A percentile compares a stretch with the other conserved stretches of the same genome.
phyloP scores from a whole-genome alignment of 1,140 invertebrate species.

The Coenobita brevimanus region DNA sequence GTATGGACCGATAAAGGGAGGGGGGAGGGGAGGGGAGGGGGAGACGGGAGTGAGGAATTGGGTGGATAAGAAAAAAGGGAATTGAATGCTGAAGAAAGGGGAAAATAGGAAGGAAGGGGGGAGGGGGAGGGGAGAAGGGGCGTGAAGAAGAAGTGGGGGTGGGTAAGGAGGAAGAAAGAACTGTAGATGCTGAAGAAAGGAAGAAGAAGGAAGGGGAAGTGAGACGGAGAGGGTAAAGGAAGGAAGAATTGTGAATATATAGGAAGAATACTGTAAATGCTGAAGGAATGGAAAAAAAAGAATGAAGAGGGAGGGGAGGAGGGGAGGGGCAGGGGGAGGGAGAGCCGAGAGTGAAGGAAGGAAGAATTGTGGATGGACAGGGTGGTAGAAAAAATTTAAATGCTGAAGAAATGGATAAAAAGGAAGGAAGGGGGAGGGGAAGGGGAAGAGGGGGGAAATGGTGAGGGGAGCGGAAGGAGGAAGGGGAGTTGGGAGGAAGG shows the following conservation, averaged over 20 bases:
- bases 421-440: background rate
- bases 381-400: background rate
- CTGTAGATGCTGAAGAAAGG: too few species aligned
- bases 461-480: background rate
- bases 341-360: background rate
- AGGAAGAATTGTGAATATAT: too few species aligned
- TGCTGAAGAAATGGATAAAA: background rate
- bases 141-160: background rate
- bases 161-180: too few species aligned
- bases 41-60: background rate
- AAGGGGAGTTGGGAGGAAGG: background rate
- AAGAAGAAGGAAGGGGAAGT: too few species aligned
- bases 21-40: background rate
- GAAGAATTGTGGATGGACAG: background rate
- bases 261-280: too few species aligned
- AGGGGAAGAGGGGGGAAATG: background rate
- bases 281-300: background rate
- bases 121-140: background rate
- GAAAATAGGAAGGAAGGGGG: background rate
- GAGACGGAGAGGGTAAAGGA: too few species aligned
- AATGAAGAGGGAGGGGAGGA: background rate
- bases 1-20: conserved; percentile 5
- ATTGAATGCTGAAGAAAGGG: background rate
- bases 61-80: background rate
- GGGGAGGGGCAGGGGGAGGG: background rate